Conservation (phyloP, 2,888 invertebrate genomes). For the Cosmia trapezina region DNA sequence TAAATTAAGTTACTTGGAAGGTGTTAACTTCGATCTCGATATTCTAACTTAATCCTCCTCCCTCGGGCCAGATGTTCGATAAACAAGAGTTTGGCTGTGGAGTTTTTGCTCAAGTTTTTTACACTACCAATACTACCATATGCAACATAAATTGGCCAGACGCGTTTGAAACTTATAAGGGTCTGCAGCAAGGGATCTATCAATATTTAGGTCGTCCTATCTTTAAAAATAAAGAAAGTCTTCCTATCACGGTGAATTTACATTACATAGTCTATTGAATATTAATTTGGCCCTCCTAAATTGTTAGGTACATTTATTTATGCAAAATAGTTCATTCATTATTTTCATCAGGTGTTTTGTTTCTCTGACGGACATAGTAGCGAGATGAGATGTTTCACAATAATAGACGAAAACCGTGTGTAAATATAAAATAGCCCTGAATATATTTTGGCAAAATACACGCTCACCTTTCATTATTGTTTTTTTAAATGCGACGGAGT, state of each 20-base stretch:
- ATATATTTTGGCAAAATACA: constrained; percentile 59
- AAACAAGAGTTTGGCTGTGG: constrained; percentile 55
- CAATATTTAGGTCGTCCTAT: constrained; percentile 36
- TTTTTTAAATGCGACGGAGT: constrained; percentile 46
- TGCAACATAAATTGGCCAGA: constrained; percentile 55
- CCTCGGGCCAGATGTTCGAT: constrained; percentile 67
- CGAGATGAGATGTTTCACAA: constrained; percentile 56
- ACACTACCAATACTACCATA: constrained; percentile 54
- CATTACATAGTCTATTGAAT: background rate
- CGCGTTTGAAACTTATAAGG: constrained; percentile 35
- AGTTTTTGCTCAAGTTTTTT: constrained; percentile 69
- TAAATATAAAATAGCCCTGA: constrained; percentile 61
- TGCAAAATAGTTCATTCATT: constrained; percentile 45
- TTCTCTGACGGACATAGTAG: constrained; percentile 39
- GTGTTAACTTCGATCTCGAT: constrained; percentile 44
- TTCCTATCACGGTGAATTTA: background rate
- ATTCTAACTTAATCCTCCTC: constrained; percentile 41
- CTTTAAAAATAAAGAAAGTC: background rate
- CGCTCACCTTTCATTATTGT: constrained; percentile 59
- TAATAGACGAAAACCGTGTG: constrained; percentile 60
- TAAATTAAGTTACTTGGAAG: constrained; percentile 44
- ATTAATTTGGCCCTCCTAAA: background rate
- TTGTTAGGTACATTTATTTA: constrained; percentile 5
- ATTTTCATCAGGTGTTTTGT: constrained; percentile 47
- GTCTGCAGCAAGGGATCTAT: constrained; percentile 50